These are phyloP conservation scores for Palaemon carinicauda DNA, from an alignment of 1,140 invertebrate species.

Conservation along the genomic window DNA sequence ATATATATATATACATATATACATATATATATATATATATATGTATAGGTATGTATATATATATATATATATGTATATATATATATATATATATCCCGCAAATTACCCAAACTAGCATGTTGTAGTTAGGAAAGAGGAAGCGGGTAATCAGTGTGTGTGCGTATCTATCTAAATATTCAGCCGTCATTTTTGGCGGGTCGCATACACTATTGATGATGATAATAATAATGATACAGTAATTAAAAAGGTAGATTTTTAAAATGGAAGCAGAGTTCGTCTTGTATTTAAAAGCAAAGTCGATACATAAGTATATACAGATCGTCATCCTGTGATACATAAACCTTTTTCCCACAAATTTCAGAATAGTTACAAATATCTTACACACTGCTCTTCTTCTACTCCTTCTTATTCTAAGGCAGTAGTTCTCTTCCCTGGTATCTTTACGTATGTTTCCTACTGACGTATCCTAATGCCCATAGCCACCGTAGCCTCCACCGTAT, in stretches of 20 bases:
- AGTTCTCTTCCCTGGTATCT: not conserved
- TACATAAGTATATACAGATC: not conserved
- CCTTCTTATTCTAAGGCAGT: not conserved
- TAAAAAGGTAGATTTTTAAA: not conserved
- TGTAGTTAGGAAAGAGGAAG: too few relatives aligned
- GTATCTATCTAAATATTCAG: too few relatives aligned
- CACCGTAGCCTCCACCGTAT: not conserved
- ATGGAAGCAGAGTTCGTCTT: not conserved
- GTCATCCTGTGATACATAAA: not conserved
- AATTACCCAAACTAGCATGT: too few relatives aligned
- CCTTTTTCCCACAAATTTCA: not conserved
- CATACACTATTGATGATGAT: not conserved
- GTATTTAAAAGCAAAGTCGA: not conserved
- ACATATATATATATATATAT: too few relatives aligned
- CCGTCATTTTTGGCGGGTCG: too few relatives aligned
- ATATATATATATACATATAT: too few relatives aligned
- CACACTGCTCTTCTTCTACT: not conserved
- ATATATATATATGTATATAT: too few relatives aligned
- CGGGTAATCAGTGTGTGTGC: too few relatives aligned
- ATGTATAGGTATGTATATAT: too few relatives aligned
- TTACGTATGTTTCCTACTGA: too few relatives aligned
- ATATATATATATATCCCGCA: too few relatives aligned
- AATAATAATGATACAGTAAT: not conserved
- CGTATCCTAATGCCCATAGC: not conserved
- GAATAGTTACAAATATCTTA: not conserved